These are phyloP conservation scores for Cricetomys ansorgei DNA, from an alignment of 2,113 vertebrate genomes.

Conservation along the genomic window DNA sequence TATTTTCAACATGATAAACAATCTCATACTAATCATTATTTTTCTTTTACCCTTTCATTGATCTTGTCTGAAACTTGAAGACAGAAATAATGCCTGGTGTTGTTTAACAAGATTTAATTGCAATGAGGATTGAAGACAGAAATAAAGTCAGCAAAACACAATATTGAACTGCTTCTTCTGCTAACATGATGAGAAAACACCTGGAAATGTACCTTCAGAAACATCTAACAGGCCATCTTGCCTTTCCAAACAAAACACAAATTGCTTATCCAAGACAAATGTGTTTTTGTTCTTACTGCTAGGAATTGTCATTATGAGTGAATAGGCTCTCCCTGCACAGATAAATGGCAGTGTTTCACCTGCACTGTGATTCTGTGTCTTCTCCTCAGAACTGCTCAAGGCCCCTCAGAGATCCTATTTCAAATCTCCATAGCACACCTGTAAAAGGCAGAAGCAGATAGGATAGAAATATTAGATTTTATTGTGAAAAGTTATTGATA, in stretches of 20 bases:
- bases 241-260: background rate
- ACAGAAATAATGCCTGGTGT: background rate
- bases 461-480: background rate
- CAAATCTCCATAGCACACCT: background rate
- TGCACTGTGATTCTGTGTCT: background rate
- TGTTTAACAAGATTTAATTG: conserved; percentile 21
- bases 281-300: conserved; percentile 1
- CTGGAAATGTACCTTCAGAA: conserved; percentile 32
- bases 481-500: background rate
- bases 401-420: background rate
- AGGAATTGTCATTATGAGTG: background rate
- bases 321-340: background rate
- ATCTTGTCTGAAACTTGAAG: background rate
- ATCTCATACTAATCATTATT: background rate
- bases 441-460: background rate
- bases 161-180: background rate
- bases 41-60: background rate
- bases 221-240: background rate
- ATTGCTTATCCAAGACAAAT: background rate
- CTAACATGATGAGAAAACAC: background rate
- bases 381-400: background rate
- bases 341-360: background rate
- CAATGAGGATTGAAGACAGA: background rate
- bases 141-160: conserved; percentile 6
- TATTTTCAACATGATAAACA: background rate